phyloP scores from a whole-genome alignment of 2,888 invertebrate genomes.

The Timema podura region DNA sequence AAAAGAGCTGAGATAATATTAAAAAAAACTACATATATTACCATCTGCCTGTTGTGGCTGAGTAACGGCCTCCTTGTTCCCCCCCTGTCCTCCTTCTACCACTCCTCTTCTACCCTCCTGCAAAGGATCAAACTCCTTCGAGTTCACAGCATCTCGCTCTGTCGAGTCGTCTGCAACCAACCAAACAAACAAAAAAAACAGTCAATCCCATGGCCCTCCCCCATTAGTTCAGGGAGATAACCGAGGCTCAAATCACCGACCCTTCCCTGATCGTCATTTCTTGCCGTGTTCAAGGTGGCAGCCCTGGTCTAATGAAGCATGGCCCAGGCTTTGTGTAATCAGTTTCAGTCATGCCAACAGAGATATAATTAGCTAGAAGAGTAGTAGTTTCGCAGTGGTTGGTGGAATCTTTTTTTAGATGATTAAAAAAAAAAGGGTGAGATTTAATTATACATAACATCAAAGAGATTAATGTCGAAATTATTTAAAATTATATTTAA shows the following conservation, averaged over 20 bases:
- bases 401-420: neutral
- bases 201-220: neutral
- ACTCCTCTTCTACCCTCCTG: constrained; percentile 40
- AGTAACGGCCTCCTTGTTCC: too few species aligned
- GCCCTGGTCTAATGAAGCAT: constrained; percentile 20
- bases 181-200: neutral
- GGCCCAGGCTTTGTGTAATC: constrained; percentile 12
- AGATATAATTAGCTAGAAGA: neutral
- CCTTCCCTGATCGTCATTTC: too few species aligned
- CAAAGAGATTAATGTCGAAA: neutral
- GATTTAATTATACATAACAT: neutral
- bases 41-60: too few species aligned
- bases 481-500: neutral
- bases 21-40: too few species aligned
- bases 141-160: constrained; percentile 38
- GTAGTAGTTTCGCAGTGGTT: neutral
- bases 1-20: too few species aligned
- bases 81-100: constrained; percentile 13
- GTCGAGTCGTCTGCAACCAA: constrained; percentile 20
- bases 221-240: too few species aligned
- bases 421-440: neutral
- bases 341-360: too few species aligned
- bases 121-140: constrained; percentile 58
- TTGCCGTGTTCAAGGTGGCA: too few species aligned
- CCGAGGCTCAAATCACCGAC: too few species aligned